Percentiles rank a stretch among this genome's conserved stretches.
phyloP scores from a whole-genome alignment of 2,113 vertebrate species.

The Micromys minutus region DNA sequence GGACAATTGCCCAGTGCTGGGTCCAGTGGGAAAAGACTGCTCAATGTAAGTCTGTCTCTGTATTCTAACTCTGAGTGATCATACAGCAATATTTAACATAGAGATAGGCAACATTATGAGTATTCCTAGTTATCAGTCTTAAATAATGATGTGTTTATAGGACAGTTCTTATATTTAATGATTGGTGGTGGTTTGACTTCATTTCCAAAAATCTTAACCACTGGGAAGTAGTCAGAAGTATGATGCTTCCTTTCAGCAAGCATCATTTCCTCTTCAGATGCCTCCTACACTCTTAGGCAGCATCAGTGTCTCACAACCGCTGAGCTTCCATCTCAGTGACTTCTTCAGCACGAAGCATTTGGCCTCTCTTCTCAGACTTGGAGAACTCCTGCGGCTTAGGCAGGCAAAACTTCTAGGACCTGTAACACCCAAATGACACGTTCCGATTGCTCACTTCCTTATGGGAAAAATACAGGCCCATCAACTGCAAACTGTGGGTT shows the following conservation, averaged over 20 bases:
- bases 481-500: background rate
- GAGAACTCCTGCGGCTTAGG: background rate
- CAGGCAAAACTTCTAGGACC: background rate
- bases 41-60: conserved; percentile 64
- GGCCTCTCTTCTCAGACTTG: background rate
- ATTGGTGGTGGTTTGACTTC: background rate
- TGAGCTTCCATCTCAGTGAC: background rate
- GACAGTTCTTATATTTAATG: background rate
- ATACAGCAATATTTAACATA: background rate
- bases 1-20: conserved; percentile 10
- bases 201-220: background rate
- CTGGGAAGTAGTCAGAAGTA: conserved; percentile 22
- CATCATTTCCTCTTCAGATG: background rate
- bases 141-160: background rate
- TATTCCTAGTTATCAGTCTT: background rate
- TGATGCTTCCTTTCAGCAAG: background rate
- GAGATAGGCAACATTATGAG: background rate
- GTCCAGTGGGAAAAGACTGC: conserved; percentile 77
- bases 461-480: background rate
- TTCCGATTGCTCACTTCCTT: background rate
- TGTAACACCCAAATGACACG: background rate
- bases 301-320: background rate
- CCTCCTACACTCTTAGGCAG: background rate
- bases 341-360: background rate
- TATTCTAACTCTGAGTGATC: conserved; percentile 58